These are phyloP conservation scores for Agrypnus murinus DNA, from an alignment of 2,888 invertebrate species.

Conservation along the genomic window DNA sequence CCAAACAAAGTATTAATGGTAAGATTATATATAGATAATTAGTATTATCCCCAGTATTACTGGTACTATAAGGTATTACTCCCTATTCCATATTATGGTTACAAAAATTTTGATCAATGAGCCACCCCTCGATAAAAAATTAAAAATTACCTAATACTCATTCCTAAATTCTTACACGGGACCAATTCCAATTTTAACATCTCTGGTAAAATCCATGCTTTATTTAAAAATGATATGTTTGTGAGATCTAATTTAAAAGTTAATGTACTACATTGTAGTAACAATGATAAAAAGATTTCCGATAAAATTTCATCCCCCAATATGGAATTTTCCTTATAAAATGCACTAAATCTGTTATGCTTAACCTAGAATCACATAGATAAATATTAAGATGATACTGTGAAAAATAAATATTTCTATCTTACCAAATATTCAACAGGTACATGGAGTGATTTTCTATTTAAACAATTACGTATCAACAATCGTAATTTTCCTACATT, in stretches of 20 bases:
- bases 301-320: slow-evolving; percentile 78
- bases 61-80: no score
- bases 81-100: no score
- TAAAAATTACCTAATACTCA: slow-evolving; percentile 74
- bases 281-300: slow-evolving; percentile 75
- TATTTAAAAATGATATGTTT: slow-evolving; percentile 78
- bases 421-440: slow-evolving; percentile 73
- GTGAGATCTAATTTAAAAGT: slow-evolving; percentile 73
- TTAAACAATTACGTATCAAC: slow-evolving; percentile 72
- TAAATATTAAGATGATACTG: no score
- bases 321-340: slow-evolving; percentile 71
- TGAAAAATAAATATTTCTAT: slow-evolving; percentile 57
- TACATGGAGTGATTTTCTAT: slow-evolving; percentile 73
- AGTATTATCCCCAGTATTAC: no score
- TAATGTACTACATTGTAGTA: slow-evolving; percentile 73
- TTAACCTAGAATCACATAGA: slow-evolving; percentile 33
- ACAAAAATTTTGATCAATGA: no score
- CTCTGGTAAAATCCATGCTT: slow-evolving; percentile 77
- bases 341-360: slow-evolving; percentile 53
- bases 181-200: slow-evolving; percentile 75
- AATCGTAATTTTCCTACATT: slow-evolving; percentile 72
- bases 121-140: no score
- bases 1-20: no score
- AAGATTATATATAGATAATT: no score
- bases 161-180: slow-evolving; percentile 77